Conservation (phyloP, 2,888 invertebrate genomes). For the Euplexia lucipara region DNA sequence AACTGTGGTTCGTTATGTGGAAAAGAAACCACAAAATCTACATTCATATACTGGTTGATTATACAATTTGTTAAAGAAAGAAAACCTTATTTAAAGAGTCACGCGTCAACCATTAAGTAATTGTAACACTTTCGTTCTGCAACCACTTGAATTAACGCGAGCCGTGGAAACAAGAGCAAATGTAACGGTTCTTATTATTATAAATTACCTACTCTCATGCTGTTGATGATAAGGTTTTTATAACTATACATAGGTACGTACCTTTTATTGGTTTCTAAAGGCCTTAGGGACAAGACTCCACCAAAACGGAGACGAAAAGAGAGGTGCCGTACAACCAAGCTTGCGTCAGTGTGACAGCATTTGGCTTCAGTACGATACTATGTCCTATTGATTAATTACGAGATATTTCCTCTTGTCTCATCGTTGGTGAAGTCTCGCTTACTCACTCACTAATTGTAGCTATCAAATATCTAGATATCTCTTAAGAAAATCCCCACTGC, state of each 20-base stretch:
- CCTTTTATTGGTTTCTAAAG: neutral
- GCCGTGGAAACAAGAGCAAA: slow-evolving; percentile 65
- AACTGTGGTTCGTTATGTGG: neutral
- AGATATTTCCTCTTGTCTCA: too few relatives aligned
- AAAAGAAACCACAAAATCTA: slow-evolving; percentile 5
- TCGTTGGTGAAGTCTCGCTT: too few relatives aligned
- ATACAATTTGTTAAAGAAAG: neutral
- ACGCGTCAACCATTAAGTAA: slow-evolving; percentile 38
- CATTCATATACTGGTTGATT: neutral
- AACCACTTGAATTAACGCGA: slow-evolving; percentile 45
- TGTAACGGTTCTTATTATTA: slow-evolving; percentile 49
- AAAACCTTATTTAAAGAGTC: slow-evolving; percentile 16
- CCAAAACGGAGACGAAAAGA: too few relatives aligned
- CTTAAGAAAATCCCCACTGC: too few relatives aligned
- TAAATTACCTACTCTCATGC: slow-evolving; percentile 8
- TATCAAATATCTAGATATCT: too few relatives aligned
- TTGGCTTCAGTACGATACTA: too few relatives aligned
- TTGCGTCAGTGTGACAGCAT: too few relatives aligned
- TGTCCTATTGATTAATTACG: too few relatives aligned
- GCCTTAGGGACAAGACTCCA: too few relatives aligned
- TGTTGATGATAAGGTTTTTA: slow-evolving; percentile 18
- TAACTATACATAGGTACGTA: neutral
- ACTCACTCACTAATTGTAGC: too few relatives aligned
- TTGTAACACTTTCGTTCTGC: slow-evolving; percentile 63
- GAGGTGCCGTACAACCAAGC: too few relatives aligned